phyloP scores from a whole-genome alignment of 2,113 vertebrate genomes.

The Etia nguti region DNA sequence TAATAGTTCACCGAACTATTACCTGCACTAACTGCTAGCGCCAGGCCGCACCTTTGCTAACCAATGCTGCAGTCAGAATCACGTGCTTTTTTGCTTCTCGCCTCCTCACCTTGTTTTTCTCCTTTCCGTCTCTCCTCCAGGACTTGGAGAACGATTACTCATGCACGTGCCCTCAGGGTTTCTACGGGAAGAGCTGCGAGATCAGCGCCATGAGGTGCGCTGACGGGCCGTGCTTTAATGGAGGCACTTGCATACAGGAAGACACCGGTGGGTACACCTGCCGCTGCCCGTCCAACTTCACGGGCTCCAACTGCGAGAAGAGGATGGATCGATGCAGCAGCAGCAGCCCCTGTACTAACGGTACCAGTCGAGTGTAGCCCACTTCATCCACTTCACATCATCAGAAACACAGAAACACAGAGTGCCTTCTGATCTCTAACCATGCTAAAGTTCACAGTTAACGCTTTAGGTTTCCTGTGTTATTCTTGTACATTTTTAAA shows the following conservation, averaged over 20 bases:
- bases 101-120: neutral
- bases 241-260: constrained; percentile 78
- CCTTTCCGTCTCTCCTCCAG: constrained; percentile 41
- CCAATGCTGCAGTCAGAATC: neutral
- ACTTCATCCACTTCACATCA: neutral
- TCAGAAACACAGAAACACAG: neutral
- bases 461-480: neutral
- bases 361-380: constrained; percentile 46
- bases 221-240: constrained; percentile 83
- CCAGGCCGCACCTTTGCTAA: neutral
- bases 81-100: neutral
- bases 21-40: neutral
- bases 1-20: neutral
- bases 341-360: constrained; percentile 80
- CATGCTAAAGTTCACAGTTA: neutral
- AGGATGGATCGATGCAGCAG: constrained; percentile 82
- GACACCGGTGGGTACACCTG: constrained; percentile 75
- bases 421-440: neutral
- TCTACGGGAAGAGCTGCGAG: constrained; percentile 85
- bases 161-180: constrained; percentile 84
- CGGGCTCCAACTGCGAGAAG: constrained; percentile 91
- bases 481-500: neutral
- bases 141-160: constrained; percentile 74
- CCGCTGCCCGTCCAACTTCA: constrained; percentile 74
- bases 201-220: constrained; percentile 82